phyloP scores from a whole-genome alignment of 2,113 vertebrate species.

The Strix aluco region DNA sequence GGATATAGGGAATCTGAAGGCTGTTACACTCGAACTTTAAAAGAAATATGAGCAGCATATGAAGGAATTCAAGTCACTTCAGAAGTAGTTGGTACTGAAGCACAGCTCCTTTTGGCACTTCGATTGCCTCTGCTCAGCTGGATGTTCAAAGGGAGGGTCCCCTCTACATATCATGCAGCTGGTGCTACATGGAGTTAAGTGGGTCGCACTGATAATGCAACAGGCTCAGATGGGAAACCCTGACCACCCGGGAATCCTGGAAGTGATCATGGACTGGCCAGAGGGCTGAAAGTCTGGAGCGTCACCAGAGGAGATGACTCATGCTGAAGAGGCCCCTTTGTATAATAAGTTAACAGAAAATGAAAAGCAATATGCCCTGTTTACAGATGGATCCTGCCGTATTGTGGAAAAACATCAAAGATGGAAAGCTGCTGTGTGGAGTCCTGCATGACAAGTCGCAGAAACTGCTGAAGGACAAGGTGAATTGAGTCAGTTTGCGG shows the following conservation, averaged over 20 bases:
- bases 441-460: background rate
- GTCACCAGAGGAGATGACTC: background rate
- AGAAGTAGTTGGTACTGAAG: too few species aligned
- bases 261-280: background rate
- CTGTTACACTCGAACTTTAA: too few species aligned
- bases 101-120: too few species aligned
- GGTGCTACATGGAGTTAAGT: background rate
- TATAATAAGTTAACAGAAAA: background rate
- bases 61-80: too few species aligned
- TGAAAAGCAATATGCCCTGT: too few species aligned
- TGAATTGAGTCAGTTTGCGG: background rate
- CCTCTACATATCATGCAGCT: background rate
- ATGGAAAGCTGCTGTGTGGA: background rate
- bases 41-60: too few species aligned
- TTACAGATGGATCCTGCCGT: background rate
- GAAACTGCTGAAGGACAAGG: background rate
- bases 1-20: too few species aligned
- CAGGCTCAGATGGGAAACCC: background rate
- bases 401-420: background rate
- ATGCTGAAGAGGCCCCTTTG: too few species aligned
- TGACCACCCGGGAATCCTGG: background rate
- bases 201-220: background rate
- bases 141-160: background rate
- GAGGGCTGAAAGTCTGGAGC: background rate
- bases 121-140: background rate